These are phyloP conservation scores for Ceratothoa steindachneri DNA, from an alignment of 2,888 invertebrate genomes.

Conservation along the genomic window DNA sequence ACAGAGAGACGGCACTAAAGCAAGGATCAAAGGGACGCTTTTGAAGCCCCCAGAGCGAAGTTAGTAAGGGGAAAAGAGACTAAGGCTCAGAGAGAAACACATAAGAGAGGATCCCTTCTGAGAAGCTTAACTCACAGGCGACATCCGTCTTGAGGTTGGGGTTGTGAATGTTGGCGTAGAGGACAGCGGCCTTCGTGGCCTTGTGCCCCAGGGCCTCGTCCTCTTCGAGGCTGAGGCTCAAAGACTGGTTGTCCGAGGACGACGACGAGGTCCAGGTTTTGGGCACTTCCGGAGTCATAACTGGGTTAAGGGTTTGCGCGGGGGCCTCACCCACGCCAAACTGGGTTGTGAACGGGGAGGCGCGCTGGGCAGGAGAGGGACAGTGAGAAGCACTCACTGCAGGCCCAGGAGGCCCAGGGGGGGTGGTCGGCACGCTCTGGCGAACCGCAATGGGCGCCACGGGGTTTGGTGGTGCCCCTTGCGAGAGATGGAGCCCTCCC, in stretches of 20 bases:
- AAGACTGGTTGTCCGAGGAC: conserved; percentile 24
- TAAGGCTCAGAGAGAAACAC: too few relatives aligned
- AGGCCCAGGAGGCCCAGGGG: not conserved
- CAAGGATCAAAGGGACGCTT: too few relatives aligned
- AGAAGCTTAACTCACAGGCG: conserved; percentile 40
- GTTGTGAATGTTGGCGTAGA: conserved; percentile 46
- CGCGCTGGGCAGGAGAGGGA: not conserved
- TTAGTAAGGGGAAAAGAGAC: too few relatives aligned
- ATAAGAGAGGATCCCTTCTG: too few relatives aligned
- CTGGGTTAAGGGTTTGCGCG: not conserved
- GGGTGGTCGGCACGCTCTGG: not conserved
- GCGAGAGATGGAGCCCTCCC: not conserved
- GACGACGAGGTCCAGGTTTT: conserved; percentile 11
- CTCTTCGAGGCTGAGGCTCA: conserved; percentile 42
- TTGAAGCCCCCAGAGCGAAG: too few relatives aligned
- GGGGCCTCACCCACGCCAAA: not conserved
- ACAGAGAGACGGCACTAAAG: too few relatives aligned
- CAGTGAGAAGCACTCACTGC: not conserved
- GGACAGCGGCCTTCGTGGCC: conserved; percentile 45
- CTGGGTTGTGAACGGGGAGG: not conserved
- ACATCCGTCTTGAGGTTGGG: conserved; percentile 42
- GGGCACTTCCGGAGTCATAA: not conserved
- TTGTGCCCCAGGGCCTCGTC: conserved; percentile 43
- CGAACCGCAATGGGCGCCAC: not conserved
- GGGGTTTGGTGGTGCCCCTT: not conserved